phyloP scores from a whole-genome alignment of 2,113 vertebrate genomes.

The Malurus alboscapulatus region DNA sequence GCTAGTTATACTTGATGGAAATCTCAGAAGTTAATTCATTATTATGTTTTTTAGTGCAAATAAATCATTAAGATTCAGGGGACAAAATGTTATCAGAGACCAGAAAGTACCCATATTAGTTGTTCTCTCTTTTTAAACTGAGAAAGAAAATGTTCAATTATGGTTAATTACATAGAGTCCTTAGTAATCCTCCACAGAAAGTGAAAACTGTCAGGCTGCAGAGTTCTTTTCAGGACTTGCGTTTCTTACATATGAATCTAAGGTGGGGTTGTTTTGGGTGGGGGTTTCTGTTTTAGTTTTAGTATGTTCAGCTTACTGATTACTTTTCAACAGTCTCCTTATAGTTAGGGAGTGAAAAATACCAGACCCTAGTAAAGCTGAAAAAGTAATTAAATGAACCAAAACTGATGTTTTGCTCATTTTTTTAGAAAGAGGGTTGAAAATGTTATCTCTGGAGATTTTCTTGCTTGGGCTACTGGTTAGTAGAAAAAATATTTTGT shows the following conservation, averaged over 20 bases:
- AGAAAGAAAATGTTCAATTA: neutral
- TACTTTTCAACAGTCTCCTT: neutral
- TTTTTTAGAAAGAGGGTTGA: neutral
- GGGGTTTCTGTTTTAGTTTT: neutral
- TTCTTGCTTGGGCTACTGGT: neutral
- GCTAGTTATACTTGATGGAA: neutral
- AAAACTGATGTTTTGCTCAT: neutral
- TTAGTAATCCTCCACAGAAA: neutral
- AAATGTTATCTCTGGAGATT: neutral
- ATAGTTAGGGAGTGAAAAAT: neutral
- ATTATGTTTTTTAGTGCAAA: neutral
- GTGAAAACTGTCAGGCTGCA: neutral
- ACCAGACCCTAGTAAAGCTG: neutral
- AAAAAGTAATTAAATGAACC: neutral
- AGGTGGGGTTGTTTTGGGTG: rapidly evolving
- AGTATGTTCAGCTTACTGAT: neutral
- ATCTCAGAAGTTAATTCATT: neutral
- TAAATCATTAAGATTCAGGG: neutral
- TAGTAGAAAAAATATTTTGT: neutral
- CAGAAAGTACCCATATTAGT: neutral
- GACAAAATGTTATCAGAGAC: neutral
- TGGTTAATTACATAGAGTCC: neutral
- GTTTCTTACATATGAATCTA: neutral
- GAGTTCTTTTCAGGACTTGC: neutral
- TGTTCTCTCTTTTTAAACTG: constrained; percentile 1